phyloP scores from a whole-genome alignment of 2,797 vertebrate species.

The Scolopax bukidnonensis region DNA sequence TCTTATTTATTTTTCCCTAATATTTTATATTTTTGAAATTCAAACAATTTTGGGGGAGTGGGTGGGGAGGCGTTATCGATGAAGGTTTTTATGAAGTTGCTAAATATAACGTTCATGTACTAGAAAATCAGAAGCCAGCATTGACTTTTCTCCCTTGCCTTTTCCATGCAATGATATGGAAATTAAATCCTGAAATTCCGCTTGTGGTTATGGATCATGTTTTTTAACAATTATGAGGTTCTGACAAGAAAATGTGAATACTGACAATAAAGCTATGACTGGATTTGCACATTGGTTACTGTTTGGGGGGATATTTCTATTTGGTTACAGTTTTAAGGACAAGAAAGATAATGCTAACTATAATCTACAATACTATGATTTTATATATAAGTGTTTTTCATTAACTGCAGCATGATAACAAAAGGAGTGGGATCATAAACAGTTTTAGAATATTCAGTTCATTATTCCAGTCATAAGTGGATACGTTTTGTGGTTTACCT shows the following conservation, averaged over 20 bases:
- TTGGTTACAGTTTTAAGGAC: not conserved
- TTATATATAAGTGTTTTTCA: not conserved
- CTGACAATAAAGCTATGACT: not conserved
- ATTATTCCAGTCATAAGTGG: not conserved
- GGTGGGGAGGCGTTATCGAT: fast-evolving
- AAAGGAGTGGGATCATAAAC: not conserved
- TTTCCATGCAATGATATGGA: not conserved
- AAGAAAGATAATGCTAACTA: not conserved
- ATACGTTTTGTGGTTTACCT: not conserved
- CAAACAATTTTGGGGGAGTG: not conserved
- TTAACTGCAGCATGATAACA: not conserved
- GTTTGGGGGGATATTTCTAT: fast-evolving
- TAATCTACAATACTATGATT: not conserved
- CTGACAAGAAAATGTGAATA: not conserved
- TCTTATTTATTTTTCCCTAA: not conserved
- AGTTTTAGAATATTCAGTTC: not conserved
- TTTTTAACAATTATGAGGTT: not conserved
- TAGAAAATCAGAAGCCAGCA: not conserved
- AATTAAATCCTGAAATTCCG: not conserved
- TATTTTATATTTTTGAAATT: not conserved
- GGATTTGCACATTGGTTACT: not conserved
- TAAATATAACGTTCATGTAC: not conserved
- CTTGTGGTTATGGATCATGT: not conserved
- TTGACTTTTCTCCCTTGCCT: not conserved
- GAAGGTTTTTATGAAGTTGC: not conserved